Percentiles rank a stretch among this genome's conserved stretches.
Conservation (phyloP, 2,113 vertebrate genomes). For the Oncorhynchus keta region DNA sequence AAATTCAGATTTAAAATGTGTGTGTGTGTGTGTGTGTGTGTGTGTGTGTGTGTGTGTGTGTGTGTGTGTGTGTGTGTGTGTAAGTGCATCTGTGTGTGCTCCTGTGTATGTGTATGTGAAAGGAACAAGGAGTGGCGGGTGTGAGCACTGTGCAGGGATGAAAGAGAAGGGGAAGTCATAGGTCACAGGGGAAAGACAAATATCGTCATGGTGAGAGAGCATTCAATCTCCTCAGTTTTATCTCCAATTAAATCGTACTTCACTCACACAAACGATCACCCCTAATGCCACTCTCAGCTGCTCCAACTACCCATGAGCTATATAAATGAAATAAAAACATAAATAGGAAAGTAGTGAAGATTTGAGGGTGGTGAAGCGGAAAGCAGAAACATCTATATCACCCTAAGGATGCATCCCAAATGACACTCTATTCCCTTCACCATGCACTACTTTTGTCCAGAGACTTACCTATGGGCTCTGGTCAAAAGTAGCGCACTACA, state of each 20-base stretch:
- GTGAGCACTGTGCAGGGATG: slow-evolving; percentile 27
- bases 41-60: too few species aligned
- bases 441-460: too few species aligned
- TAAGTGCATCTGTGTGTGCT: not conserved
- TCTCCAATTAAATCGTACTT: slow-evolving; percentile 13
- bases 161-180: slow-evolving; percentile 13
- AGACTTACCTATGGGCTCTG: too few species aligned
- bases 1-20: not conserved
- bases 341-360: too few species aligned
- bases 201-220: slow-evolving; percentile 25
- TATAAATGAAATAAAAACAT: too few species aligned
- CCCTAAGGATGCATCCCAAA: too few species aligned
- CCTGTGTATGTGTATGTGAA: slow-evolving; percentile 9
- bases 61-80: slow-evolving; percentile 5
- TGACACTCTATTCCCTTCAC: too few species aligned
- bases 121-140: not conserved
- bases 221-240: slow-evolving; percentile 27
- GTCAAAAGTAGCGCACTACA: slow-evolving; percentile 27
- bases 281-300: too few species aligned
- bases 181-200: slow-evolving; percentile 41
- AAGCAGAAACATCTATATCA: slow-evolving; percentile 41
- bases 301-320: too few species aligned
- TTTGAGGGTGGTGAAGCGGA: not conserved
- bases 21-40: slow-evolving; percentile 27
- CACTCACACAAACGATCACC: slow-evolving; percentile 23